Evolutionary conservation across 2,797 vertebrate genomes (phyloP).

Genomic region (Lycodopsis pacificus): DNA sequence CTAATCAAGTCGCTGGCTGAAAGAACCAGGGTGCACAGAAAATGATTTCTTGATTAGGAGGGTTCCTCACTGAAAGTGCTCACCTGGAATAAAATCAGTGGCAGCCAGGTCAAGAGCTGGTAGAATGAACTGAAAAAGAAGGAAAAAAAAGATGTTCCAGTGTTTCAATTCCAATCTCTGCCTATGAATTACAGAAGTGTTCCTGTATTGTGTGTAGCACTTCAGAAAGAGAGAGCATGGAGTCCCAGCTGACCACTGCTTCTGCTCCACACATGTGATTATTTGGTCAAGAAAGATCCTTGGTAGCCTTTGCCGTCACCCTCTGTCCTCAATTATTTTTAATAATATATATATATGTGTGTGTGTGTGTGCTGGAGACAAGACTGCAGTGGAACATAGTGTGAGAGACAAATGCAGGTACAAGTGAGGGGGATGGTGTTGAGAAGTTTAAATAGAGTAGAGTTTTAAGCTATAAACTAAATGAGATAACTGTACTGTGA

Average conservation of each 20-base stretch:
- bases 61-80: conserved; percentile 36
- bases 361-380: neutral
- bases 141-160: neutral
- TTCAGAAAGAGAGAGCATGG: neutral
- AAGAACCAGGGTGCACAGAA: conserved; percentile 16
- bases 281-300: neutral
- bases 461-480: neutral
- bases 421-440: neutral
- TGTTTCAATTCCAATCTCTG: neutral
- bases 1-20: conserved; percentile 51
- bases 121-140: neutral
- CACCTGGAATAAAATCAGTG: conserved; percentile 31
- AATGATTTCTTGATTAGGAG: conserved; percentile 34
- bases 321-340: conserved; percentile 10
- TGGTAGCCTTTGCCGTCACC: conserved; percentile 2
- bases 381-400: conserved; percentile 7
- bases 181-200: neutral
- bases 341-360: too few relatives aligned
- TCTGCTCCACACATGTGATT: neutral
- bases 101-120: conserved; percentile 14
- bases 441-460: neutral
- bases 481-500: neutral
- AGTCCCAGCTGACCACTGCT: neutral
- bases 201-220: neutral
- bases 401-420: conserved; percentile 14